Conservation (phyloP, 2,888 invertebrate genomes). For the Ennomos quercinarius region DNA sequence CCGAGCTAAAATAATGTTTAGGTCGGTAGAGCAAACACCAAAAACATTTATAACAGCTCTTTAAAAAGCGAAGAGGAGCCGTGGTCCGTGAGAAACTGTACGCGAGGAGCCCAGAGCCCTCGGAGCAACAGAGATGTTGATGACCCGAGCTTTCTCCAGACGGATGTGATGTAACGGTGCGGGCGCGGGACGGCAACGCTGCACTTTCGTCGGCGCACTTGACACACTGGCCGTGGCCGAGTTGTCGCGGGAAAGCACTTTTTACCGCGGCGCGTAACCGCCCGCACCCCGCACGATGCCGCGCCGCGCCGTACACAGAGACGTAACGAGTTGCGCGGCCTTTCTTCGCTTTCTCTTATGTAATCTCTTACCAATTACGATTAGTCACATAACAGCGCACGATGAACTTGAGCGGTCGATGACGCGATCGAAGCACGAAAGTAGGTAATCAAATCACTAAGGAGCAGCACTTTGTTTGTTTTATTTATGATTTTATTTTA, state of each 20-base stretch:
- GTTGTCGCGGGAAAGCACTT: constrained; percentile 83
- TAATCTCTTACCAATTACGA: constrained; percentile 75
- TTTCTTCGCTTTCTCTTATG: constrained; percentile 83
- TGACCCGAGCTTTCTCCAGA: constrained; percentile 80
- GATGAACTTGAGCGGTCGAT: constrained; percentile 74
- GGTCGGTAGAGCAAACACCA: neutral
- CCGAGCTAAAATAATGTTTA: neutral
- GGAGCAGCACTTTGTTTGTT: no score
- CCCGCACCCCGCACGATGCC: constrained; percentile 30
- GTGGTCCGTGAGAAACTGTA: constrained; percentile 1
- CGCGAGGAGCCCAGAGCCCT: constrained; percentile 42
- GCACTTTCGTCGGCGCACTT: constrained; percentile 84
- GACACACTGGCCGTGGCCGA: constrained; percentile 85
- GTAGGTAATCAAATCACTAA: no score
- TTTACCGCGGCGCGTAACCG: constrained; percentile 79
- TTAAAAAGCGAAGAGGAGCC: neutral
- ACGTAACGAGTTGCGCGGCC: constrained; percentile 76
- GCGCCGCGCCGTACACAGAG: constrained; percentile 59
- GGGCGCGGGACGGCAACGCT: constrained; percentile 72
- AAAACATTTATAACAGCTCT: neutral
- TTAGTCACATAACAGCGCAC: constrained; percentile 73
- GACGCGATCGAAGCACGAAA: constrained; percentile 52
- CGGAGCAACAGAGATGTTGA: constrained; percentile 57
- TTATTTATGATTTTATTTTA: no score
- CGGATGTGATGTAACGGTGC: constrained; percentile 78